A percentile compares a stretch with the other conserved stretches of the same genome.
These are phyloP conservation scores for Diuraphis noxia DNA, from an alignment of 1,140 invertebrate genomes.

Conservation along the genomic window DNA sequence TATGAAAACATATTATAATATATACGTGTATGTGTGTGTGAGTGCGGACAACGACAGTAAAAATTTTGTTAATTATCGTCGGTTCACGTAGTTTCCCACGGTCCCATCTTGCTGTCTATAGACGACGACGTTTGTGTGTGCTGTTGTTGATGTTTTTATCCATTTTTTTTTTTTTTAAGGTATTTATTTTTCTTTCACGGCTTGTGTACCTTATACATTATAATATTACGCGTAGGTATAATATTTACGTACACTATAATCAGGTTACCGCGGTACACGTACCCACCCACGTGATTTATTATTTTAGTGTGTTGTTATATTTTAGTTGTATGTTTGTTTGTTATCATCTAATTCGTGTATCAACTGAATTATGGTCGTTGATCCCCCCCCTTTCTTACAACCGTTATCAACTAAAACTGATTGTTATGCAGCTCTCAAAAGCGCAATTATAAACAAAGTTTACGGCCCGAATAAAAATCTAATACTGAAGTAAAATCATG, in stretches of 20 bases:
- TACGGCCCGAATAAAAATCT: background rate
- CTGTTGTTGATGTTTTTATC: background rate
- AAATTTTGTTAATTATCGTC: slow-evolving; percentile 10
- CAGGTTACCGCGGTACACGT: background rate
- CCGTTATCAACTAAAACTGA: background rate
- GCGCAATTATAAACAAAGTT: background rate
- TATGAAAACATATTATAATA: background rate
- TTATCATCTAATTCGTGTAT: background rate
- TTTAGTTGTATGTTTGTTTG: background rate
- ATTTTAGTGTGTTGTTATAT: background rate
- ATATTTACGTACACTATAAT: background rate
- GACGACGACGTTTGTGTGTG: background rate
- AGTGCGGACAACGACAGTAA: background rate
- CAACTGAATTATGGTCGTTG: background rate
- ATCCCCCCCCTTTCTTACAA: background rate
- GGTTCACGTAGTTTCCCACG: background rate
- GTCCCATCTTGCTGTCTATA: background rate
- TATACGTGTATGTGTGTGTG: background rate
- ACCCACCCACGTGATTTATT: background rate
- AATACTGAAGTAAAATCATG: background rate
- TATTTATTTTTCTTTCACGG: background rate
- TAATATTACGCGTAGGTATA: background rate
- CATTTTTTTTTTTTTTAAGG: no score
- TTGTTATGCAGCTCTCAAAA: background rate
- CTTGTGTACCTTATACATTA: background rate